phyloP scores from a whole-genome alignment of 2,797 vertebrate genomes.

The Semotilus atromaculatus region DNA sequence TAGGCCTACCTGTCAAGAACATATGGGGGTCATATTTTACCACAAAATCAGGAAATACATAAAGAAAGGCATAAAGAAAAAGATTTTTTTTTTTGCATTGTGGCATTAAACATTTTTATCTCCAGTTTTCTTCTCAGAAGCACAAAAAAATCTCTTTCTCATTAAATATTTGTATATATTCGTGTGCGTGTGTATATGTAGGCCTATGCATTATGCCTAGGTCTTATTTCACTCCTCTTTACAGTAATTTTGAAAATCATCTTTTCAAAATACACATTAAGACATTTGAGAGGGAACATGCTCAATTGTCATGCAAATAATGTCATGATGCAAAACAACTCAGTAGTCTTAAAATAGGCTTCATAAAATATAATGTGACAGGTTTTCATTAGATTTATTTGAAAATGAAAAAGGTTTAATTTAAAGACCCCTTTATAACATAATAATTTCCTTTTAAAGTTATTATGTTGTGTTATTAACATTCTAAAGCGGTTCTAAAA shows the following conservation, averaged over 20 bases:
- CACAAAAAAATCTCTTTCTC: background rate
- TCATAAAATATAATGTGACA: background rate
- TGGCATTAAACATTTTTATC: background rate
- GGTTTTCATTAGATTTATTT: background rate
- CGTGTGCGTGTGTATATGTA: background rate
- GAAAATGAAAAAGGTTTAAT: background rate
- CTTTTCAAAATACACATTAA: background rate
- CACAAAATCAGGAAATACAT: background rate
- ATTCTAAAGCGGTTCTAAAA: background rate
- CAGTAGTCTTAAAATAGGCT: background rate
- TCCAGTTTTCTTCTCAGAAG: background rate
- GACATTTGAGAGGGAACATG: background rate
- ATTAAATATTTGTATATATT: background rate
- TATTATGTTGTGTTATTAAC: too few relatives aligned
- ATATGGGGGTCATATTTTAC: background rate
- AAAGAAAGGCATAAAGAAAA: background rate
- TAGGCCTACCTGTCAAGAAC: background rate
- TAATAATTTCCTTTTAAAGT: background rate
- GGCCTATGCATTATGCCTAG: background rate
- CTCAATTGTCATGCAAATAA: background rate
- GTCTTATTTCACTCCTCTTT: background rate
- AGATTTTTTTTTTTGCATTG: background rate
- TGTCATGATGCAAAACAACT: background rate
- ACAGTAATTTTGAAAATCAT: background rate
- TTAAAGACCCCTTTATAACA: background rate